Percentiles rank a stretch among this genome's conserved stretches.
Conservation (phyloP, 2,113 vertebrate genomes). For the Baryphthengus martii region DNA sequence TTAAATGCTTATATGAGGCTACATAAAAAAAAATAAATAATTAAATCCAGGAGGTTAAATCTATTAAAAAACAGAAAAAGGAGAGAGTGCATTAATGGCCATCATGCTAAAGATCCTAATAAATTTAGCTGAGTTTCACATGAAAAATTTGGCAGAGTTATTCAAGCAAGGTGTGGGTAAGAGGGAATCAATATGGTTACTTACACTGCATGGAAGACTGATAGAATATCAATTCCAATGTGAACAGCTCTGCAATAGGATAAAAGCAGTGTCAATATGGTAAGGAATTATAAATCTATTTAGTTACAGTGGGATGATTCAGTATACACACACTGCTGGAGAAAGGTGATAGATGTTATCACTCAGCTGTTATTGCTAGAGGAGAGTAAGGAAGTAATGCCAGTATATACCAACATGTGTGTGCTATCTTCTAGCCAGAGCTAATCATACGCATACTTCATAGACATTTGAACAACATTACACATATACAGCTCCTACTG, state of each 20-base stretch:
- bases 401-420: neutral
- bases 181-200: neutral
- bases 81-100: neutral
- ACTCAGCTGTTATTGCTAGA: neutral
- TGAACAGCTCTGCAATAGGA: neutral
- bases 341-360: neutral
- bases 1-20: neutral
- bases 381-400: neutral
- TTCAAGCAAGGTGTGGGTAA: neutral
- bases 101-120: neutral
- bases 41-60: neutral
- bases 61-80: too few relatives aligned
- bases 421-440: neutral
- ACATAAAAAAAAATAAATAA: neutral
- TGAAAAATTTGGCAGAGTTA: conserved; percentile 3
- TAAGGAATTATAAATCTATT: neutral
- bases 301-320: neutral
- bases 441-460: neutral
- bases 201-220: neutral
- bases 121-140: neutral
- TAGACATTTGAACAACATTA: neutral
- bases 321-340: neutral
- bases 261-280: neutral
- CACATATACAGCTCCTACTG: neutral
- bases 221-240: neutral